These are phyloP conservation scores for Montifringilla adamsi DNA, from an alignment of 2,113 vertebrate species.

Conservation along the genomic window DNA sequence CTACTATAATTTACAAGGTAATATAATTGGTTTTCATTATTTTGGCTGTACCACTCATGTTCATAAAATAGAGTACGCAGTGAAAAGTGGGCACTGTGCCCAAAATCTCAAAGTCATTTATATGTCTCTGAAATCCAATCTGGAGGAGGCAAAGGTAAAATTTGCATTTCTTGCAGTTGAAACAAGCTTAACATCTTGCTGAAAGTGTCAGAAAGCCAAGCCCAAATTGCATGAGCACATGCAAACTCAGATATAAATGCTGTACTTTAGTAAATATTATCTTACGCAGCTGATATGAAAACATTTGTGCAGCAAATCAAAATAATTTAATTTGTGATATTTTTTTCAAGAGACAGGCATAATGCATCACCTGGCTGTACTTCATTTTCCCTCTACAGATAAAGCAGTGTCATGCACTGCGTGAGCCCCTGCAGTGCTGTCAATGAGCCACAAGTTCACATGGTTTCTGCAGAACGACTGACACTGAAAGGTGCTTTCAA, in stretches of 20 bases:
- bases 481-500: not conserved
- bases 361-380: not conserved
- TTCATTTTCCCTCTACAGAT: not conserved
- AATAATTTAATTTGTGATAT: not conserved
- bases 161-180: not conserved
- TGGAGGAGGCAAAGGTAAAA: not conserved
- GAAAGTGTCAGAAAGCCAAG: not conserved
- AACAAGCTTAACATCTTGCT: not conserved
- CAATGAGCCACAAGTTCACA: not conserved
- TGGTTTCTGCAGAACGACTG: not conserved
- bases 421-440: not conserved
- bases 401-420: not conserved
- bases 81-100: not conserved
- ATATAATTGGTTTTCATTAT: not conserved
- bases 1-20: not conserved
- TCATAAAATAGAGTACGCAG: not conserved
- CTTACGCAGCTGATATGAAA: not conserved
- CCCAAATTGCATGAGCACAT: not conserved
- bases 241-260: not conserved
- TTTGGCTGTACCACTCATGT: not conserved
- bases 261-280: not conserved
- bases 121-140: not conserved
- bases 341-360: not conserved
- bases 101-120: not conserved
- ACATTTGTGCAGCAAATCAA: not conserved